Conservation (phyloP, 2,888 invertebrate species). For the Tortrix viridana region DNA sequence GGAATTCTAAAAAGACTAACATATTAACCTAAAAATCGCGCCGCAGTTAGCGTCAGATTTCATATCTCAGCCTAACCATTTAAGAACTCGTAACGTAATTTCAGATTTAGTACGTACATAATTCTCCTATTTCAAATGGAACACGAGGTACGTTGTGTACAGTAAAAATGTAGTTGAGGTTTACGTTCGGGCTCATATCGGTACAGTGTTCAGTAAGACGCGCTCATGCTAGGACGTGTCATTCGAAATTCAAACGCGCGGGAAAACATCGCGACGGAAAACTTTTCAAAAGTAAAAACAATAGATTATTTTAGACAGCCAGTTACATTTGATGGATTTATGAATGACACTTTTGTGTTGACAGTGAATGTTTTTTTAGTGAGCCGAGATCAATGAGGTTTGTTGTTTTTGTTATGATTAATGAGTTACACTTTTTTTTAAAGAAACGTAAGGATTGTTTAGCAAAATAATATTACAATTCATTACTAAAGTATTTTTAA, state of each 20-base stretch:
- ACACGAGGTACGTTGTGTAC: slow-evolving; percentile 11
- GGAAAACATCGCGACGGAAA: slow-evolving; percentile 33
- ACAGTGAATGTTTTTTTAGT: slow-evolving; percentile 35
- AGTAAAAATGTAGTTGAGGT: slow-evolving; percentile 28
- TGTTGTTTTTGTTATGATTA: slow-evolving; percentile 10
- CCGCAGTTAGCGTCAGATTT: background rate
- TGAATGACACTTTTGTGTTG: slow-evolving; percentile 27
- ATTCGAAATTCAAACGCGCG: slow-evolving; percentile 25
- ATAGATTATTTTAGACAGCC: slow-evolving; percentile 23
- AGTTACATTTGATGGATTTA: slow-evolving; percentile 27
- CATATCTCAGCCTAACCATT: background rate
- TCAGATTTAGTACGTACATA: slow-evolving; percentile 21
- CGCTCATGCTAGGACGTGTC: slow-evolving; percentile 28
- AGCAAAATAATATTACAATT: too few species aligned
- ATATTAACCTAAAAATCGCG: slow-evolving; percentile 5
- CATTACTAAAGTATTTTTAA: too few species aligned
- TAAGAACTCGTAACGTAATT: slow-evolving; percentile 5
- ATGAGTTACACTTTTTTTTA: background rate
- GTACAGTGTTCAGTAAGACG: slow-evolving; percentile 33
- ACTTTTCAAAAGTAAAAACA: slow-evolving; percentile 27
- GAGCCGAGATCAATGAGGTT: slow-evolving; percentile 25
- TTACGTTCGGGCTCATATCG: slow-evolving; percentile 11
- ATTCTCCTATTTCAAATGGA: slow-evolving; percentile 25
- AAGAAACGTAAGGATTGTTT: too few species aligned
- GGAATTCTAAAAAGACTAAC: background rate